Evolutionary conservation across 2,888 invertebrate species (phyloP).

Genomic region (Agriopis marginaria): DNA sequence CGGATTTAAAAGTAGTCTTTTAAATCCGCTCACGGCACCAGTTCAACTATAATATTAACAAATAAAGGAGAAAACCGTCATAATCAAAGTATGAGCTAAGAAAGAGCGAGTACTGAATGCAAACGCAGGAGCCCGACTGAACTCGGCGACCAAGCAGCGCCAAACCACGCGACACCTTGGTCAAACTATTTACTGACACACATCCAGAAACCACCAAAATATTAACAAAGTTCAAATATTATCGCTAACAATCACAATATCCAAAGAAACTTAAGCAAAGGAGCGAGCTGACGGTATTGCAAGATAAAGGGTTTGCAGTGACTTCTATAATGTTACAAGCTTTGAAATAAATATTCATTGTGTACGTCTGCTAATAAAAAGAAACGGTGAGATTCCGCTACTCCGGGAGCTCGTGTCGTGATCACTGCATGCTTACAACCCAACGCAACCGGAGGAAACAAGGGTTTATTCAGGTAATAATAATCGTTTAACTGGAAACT

Average conservation of each 20-base stretch:
- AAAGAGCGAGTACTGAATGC: constrained; percentile 42
- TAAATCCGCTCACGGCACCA: constrained; percentile 29
- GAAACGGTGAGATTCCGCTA: constrained; percentile 32
- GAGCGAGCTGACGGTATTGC: constrained; percentile 25
- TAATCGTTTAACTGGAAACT: constrained; percentile 21
- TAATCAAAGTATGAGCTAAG: constrained; percentile 40
- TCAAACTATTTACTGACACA: constrained; percentile 41
- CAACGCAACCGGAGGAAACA: constrained; percentile 7
- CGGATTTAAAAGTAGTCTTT: not conserved
- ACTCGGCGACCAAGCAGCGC: constrained; percentile 59
- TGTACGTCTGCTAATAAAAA: constrained; percentile 27
- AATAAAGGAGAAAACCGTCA: constrained; percentile 46
- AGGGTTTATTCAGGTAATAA: not conserved
- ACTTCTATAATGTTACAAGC: constrained; percentile 31
- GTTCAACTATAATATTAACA: constrained; percentile 38
- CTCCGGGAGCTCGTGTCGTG: constrained; percentile 31
- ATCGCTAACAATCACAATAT: constrained; percentile 33
- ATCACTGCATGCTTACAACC: constrained; percentile 26
- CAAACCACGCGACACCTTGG: constrained; percentile 53
- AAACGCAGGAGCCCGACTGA: constrained; percentile 45
- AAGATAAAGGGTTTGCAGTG: constrained; percentile 26
- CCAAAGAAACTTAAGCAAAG: constrained; percentile 30
- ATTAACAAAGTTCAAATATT: constrained; percentile 21
- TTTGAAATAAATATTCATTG: constrained; percentile 29
- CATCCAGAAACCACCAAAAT: constrained; percentile 32